These are phyloP conservation scores for Limnephilus marmoratus DNA, from an alignment of 2,888 invertebrate species.

Conservation along the genomic window DNA sequence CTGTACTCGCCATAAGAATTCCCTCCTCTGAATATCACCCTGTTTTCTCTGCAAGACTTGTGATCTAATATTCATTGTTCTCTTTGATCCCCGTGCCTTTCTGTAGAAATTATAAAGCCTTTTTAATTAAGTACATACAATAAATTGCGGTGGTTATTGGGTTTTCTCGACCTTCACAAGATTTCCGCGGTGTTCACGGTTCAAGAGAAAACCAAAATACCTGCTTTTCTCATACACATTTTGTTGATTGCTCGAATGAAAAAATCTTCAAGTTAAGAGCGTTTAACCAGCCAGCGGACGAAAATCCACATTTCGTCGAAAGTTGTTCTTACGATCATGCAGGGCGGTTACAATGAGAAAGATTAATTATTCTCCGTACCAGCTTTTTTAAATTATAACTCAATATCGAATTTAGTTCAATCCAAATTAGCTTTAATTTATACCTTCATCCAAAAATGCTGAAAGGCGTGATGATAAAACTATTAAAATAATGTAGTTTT, in stretches of 20 bases:
- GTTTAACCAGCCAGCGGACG: no score
- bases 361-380: no score
- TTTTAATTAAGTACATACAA: neutral
- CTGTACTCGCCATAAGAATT: neutral
- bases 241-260: neutral
- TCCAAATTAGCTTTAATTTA: no score
- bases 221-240: neutral
- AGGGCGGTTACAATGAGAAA: no score
- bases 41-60: neutral
- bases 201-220: neutral
- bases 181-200: neutral
- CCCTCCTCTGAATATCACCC: neutral
- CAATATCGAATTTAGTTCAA: no score
- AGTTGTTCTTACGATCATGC: no score
- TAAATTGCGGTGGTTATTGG: neutral
- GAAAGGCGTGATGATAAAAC: no score
- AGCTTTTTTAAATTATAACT: no score
- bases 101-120: neutral
- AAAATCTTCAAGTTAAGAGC: neutral
- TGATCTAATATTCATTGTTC: neutral
- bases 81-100: neutral
- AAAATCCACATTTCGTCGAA: no score
- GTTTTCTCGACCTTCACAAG: slow-evolving; percentile 16
- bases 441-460: no score
- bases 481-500: no score